These are phyloP conservation scores for Epinotia nisella DNA, from an alignment of 2,888 invertebrate species.

Conservation along the genomic window DNA sequence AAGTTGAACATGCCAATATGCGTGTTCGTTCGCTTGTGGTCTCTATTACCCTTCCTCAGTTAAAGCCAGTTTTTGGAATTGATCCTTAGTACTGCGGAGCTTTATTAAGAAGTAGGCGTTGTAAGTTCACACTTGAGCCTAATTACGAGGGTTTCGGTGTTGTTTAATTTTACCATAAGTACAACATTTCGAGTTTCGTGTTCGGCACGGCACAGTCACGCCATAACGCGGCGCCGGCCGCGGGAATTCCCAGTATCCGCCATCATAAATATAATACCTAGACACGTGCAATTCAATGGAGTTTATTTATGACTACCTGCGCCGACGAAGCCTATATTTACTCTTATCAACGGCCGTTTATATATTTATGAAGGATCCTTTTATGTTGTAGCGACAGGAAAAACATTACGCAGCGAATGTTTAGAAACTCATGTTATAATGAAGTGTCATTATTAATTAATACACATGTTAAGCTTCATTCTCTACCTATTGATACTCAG, in stretches of 20 bases:
- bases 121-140: slow-evolving; percentile 14
- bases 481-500: no score
- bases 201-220: slow-evolving; percentile 69
- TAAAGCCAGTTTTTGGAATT: not conserved
- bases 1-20: no score
- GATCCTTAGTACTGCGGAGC: not conserved
- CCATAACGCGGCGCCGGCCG: slow-evolving; percentile 57
- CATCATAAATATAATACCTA: slow-evolving; percentile 45
- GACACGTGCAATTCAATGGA: slow-evolving; percentile 64
- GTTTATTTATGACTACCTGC: slow-evolving; percentile 50
- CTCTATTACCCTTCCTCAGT: no score
- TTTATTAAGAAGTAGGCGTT: not conserved
- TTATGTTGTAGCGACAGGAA: slow-evolving; percentile 10
- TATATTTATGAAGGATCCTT: slow-evolving; percentile 30
- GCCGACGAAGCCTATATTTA: slow-evolving; percentile 42
- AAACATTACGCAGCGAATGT: not conserved
- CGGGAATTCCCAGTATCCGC: slow-evolving; percentile 60
- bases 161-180: slow-evolving; percentile 67
- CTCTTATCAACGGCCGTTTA: slow-evolving; percentile 34
- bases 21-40: no score
- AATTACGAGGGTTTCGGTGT: slow-evolving; percentile 58
- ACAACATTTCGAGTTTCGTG: slow-evolving; percentile 68
- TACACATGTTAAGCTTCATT: not conserved
- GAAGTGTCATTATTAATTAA: slow-evolving; percentile 5
- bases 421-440: not conserved